Percentiles rank a stretch among this genome's conserved stretches.
These are phyloP conservation scores for Ailurus styani DNA, from an alignment of 2,113 vertebrate species.

Conservation along the genomic window DNA sequence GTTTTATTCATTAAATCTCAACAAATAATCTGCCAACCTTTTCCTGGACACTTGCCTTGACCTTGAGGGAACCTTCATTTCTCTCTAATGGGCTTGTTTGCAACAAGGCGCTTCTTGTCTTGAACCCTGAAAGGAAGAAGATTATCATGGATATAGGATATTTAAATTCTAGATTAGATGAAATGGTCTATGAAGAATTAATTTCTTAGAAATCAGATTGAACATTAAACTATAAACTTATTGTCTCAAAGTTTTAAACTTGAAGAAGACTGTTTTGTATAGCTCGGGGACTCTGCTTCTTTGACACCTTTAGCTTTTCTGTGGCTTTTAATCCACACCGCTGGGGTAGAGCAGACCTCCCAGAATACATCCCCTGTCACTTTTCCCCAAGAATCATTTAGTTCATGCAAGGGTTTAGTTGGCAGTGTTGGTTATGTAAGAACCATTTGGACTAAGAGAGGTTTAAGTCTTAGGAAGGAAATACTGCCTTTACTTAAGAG, in stretches of 20 bases:
- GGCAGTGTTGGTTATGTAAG: background rate
- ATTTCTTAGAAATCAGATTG: slow-evolving; percentile 23
- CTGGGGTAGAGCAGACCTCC: background rate
- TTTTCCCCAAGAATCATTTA: background rate
- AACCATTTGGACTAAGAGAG: background rate
- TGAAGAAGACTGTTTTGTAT: background rate
- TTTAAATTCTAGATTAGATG: slow-evolving; percentile 48
- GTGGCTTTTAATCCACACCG: background rate
- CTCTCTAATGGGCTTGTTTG: background rate
- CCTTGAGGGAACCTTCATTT: background rate
- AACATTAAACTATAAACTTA: background rate
- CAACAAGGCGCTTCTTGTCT: background rate
- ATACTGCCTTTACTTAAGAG: background rate
- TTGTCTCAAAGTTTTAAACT: background rate
- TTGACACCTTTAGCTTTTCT: background rate
- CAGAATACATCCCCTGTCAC: background rate
- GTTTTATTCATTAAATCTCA: slow-evolving; percentile 11
- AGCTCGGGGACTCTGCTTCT: background rate
- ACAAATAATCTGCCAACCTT: background rate
- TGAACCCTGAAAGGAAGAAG: background rate
- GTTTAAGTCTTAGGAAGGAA: slow-evolving; percentile 28
- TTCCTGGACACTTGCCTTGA: background rate
- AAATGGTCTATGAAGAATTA: slow-evolving; percentile 18
- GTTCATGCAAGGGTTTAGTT: background rate
- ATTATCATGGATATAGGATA: background rate